These are phyloP conservation scores for Solenodon paradoxus DNA, from an alignment of 2,113 vertebrate genomes.

Conservation along the genomic window DNA sequence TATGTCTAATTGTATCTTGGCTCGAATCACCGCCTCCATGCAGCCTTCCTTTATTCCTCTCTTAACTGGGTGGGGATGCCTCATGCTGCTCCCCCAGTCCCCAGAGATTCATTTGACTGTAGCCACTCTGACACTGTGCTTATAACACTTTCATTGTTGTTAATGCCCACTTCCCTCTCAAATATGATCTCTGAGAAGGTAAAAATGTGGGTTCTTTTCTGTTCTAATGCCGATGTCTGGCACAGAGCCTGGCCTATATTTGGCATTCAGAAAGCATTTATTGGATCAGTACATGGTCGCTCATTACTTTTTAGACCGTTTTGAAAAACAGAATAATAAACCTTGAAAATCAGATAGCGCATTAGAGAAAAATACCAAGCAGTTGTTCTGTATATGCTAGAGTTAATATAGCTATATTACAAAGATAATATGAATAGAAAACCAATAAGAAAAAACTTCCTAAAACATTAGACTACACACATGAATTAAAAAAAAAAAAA, in stretches of 20 bases:
- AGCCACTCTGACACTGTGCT: background rate
- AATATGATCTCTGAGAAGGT: background rate
- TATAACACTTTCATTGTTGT: background rate
- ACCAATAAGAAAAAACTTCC: background rate
- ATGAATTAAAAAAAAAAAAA: background rate
- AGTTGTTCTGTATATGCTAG: background rate
- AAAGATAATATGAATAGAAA: slow-evolving; percentile 21
- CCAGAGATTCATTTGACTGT: background rate
- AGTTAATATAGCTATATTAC: background rate
- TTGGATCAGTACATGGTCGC: background rate
- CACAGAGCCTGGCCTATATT: background rate
- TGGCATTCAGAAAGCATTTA: slow-evolving; percentile 8
- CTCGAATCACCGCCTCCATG: background rate
- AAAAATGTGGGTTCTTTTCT: background rate
- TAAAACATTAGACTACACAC: background rate
- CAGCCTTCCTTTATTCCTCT: background rate
- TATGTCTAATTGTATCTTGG: background rate
- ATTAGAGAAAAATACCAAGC: background rate
- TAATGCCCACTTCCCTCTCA: background rate
- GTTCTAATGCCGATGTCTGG: background rate
- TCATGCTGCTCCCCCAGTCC: background rate
- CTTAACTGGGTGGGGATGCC: background rate
- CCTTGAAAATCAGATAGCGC: background rate
- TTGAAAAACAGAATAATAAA: slow-evolving; percentile 36
- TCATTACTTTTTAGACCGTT: slow-evolving; percentile 5